phyloP scores from a whole-genome alignment of 2,888 invertebrate species.

The Neoaliturus tenellus region DNA sequence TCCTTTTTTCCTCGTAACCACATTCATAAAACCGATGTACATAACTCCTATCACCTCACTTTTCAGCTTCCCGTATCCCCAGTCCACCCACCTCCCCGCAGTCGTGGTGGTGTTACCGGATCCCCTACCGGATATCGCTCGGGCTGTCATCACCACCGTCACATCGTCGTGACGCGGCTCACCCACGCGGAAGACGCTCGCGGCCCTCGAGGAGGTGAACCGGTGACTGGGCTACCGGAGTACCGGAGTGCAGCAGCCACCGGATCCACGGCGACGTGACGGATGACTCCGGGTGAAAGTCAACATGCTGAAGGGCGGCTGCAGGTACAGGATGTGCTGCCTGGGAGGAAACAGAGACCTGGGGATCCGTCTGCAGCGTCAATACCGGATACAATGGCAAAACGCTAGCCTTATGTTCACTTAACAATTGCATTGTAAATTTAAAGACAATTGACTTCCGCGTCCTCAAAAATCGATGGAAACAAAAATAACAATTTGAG shows the following conservation, averaged over 20 bases:
- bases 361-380: too few relatives aligned
- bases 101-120: background rate
- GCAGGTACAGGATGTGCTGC: background rate
- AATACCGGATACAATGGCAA: too few relatives aligned
- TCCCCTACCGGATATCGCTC: background rate
- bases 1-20: too few relatives aligned
- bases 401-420: too few relatives aligned
- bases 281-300: background rate
- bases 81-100: background rate
- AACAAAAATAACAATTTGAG: too few relatives aligned
- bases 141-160: background rate
- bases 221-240: background rate
- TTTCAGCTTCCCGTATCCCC: too few relatives aligned
- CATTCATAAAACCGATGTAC: too few relatives aligned
- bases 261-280: background rate
- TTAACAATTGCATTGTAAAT: too few relatives aligned
- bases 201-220: background rate
- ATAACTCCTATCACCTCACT: too few relatives aligned
- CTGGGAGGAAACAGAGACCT: background rate
- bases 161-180: background rate
- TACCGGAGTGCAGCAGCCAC: background rate
- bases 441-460: too few relatives aligned
- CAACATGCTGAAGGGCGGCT: background rate
- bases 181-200: background rate
- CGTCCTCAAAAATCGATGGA: too few relatives aligned